Evolutionary conservation across 2,113 vertebrate genomes (phyloP).

Genomic region (Muntiacus reevesi): DNA sequence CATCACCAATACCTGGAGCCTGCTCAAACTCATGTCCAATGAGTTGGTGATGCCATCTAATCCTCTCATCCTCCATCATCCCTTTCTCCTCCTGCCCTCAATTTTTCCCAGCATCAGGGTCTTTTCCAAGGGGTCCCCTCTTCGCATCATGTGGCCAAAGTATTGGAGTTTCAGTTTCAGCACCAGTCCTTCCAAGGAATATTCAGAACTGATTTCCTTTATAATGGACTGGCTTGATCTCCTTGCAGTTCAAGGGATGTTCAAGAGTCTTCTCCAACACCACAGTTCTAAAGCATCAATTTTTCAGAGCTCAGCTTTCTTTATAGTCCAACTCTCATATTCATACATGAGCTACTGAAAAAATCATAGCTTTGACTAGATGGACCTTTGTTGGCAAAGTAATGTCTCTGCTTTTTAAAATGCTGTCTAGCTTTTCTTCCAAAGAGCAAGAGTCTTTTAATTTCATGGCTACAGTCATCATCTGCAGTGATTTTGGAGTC

Average conservation of each 20-base stretch:
- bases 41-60: rapidly evolving
- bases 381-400: background rate
- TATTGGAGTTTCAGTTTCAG: background rate
- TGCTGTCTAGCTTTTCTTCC: background rate
- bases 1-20: background rate
- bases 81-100: background rate
- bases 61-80: background rate
- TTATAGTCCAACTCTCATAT: background rate
- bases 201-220: background rate
- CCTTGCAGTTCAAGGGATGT: background rate
- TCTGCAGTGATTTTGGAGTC: background rate
- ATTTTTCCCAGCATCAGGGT: background rate
- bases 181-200: background rate
- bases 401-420: background rate
- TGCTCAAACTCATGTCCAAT: background rate
- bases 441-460: background rate
- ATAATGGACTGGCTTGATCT: background rate
- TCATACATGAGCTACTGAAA: background rate
- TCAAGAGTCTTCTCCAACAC: background rate
- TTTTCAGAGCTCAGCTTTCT: background rate
- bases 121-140: background rate
- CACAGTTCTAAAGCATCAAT: background rate
- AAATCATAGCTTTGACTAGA: background rate
- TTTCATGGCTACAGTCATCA: background rate
- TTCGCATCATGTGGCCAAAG: rapidly evolving